Percentiles rank a stretch among this genome's conserved stretches.
Evolutionary conservation across 2,888 invertebrate genomes (phyloP).

Genomic region (Aspidapion aeneum): DNA sequence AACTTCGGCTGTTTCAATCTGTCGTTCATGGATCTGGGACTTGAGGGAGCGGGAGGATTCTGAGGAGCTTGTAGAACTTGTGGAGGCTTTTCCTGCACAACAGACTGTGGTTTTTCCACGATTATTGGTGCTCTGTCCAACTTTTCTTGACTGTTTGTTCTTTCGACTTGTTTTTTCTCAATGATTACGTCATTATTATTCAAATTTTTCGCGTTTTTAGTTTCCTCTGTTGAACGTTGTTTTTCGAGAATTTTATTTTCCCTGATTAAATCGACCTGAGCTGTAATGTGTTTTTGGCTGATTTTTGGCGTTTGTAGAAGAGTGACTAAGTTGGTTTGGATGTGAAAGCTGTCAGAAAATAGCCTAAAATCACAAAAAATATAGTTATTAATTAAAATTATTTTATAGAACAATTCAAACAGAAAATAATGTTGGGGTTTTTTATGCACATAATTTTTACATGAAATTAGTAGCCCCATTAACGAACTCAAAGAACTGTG

Average conservation of each 20-base stretch:
- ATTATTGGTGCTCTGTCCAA: slow-evolving; percentile 21
- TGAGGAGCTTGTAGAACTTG: slow-evolving; percentile 20
- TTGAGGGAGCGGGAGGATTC: slow-evolving; percentile 22
- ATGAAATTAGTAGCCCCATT: too few relatives aligned
- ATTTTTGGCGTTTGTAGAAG: slow-evolving; percentile 74
- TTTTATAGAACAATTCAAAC: too few relatives aligned
- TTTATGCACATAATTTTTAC: too few relatives aligned
- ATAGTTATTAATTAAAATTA: too few relatives aligned
- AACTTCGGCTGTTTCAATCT: slow-evolving; percentile 44
- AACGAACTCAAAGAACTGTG: too few relatives aligned
- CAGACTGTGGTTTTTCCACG: not conserved
- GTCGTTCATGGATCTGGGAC: slow-evolving; percentile 42
- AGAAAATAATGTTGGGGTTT: too few relatives aligned
- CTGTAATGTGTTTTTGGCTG: slow-evolving; percentile 47
- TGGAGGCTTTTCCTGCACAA: slow-evolving; percentile 21
- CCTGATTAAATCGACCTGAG: slow-evolving; percentile 34
- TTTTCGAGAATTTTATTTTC: slow-evolving; percentile 27
- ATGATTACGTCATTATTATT: slow-evolving; percentile 21
- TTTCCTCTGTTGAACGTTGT: slow-evolving; percentile 28
- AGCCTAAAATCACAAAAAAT: slow-evolving; percentile 50
- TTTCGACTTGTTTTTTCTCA: slow-evolving; percentile 12
- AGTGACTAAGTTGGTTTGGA: slow-evolving; percentile 88
- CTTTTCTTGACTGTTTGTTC: slow-evolving; percentile 22
- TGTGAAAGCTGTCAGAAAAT: slow-evolving; percentile 92
- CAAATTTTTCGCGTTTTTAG: slow-evolving; percentile 37